Percentiles rank a stretch among this genome's conserved stretches.
Conservation (phyloP, 2,113 vertebrate species). For the Rhinolophus sinicus region DNA sequence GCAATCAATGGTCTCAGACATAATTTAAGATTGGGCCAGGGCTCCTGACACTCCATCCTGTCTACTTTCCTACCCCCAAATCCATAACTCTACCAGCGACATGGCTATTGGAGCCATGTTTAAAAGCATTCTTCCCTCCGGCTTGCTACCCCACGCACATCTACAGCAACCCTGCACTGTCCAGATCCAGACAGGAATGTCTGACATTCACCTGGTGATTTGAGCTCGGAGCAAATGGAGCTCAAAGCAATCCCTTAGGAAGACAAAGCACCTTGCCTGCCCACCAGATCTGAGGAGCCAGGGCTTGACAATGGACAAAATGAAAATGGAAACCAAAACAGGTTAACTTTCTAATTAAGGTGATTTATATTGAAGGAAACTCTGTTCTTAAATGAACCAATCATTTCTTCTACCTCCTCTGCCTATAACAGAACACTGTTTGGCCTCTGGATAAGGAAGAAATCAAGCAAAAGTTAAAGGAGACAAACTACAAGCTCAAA, state of each 20-base stretch:
- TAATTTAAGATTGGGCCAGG: neutral
- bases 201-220: neutral
- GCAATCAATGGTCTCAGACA: neutral
- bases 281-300: neutral
- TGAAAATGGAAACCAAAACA: slow-evolving; percentile 52
- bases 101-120: neutral
- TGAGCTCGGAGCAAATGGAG: neutral
- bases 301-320: slow-evolving; percentile 3
- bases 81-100: neutral
- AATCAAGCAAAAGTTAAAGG: slow-evolving; percentile 25
- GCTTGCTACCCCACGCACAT: neutral
- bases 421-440: neutral
- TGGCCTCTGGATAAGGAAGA: slow-evolving; percentile 15
- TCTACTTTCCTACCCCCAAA: neutral
- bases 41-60: neutral
- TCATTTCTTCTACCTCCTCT: neutral
- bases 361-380: slow-evolving; percentile 37
- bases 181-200: neutral
- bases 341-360: slow-evolving; percentile 39
- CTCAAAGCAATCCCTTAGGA: neutral
- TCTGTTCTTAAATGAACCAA: neutral
- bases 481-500: neutral
- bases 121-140: neutral
- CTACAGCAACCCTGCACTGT: neutral
- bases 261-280: neutral